These are phyloP conservation scores for Sinopyrophorus schimmeli DNA, from an alignment of 2,888 invertebrate species.

Conservation along the genomic window DNA sequence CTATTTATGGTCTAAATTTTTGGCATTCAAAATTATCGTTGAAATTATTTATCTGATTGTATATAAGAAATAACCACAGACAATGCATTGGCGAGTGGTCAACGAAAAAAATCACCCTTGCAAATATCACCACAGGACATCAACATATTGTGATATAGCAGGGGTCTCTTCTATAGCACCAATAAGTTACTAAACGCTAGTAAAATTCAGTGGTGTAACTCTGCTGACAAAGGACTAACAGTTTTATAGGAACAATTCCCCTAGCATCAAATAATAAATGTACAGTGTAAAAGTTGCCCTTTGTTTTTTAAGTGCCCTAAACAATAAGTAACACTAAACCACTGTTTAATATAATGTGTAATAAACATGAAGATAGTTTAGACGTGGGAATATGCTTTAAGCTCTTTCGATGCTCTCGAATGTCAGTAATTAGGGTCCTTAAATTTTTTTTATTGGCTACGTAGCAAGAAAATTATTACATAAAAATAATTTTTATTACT, in stretches of 20 bases:
- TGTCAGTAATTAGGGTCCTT: no score
- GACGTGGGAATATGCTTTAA: slow-evolving; percentile 47
- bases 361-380: slow-evolving; percentile 46
- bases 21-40: no score
- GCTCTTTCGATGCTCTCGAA: slow-evolving; percentile 2
- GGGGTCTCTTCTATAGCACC: slow-evolving; percentile 36
- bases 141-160: slow-evolving; percentile 42
- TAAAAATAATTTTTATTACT: no score
- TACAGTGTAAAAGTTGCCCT: slow-evolving; percentile 55
- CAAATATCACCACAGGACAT: slow-evolving; percentile 42
- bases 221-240: slow-evolving; percentile 25
- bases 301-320: slow-evolving; percentile 55
- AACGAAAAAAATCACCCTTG: slow-evolving; percentile 43
- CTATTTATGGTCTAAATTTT: no score
- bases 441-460: no score
- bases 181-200: slow-evolving; percentile 29
- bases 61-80: slow-evolving; percentile 19
- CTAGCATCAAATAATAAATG: slow-evolving; percentile 46
- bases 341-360: slow-evolving; percentile 51
- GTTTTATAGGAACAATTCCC: slow-evolving; percentile 24
- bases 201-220: slow-evolving; percentile 34
- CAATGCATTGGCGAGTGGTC: slow-evolving; percentile 41
- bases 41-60: no score
- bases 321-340: slow-evolving; percentile 56
- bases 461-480: no score